A percentile compares a stretch with the other conserved stretches of the same genome.
Conservation (phyloP, 2,797 vertebrate genomes). For the Gorsachius magnificus region DNA sequence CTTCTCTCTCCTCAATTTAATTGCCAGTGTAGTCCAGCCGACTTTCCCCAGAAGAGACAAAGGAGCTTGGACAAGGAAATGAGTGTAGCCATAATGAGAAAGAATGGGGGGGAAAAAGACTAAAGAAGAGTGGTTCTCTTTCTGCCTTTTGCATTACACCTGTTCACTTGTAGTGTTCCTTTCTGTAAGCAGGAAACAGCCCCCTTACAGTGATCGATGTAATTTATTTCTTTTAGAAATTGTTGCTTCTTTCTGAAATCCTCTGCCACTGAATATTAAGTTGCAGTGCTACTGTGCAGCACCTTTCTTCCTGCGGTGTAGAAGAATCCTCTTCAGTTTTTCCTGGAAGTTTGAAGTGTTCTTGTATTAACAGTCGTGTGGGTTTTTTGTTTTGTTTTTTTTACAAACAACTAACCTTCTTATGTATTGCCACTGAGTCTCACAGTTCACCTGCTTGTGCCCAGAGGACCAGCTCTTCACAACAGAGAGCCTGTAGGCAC, state of each 20-base stretch:
- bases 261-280: neutral
- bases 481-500: neutral
- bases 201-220: neutral
- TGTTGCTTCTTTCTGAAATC: neutral
- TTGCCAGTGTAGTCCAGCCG: conserved; percentile 2
- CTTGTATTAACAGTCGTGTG: neutral
- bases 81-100: conserved; percentile 14
- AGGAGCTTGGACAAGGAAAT: conserved; percentile 19
- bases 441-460: neutral
- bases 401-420: neutral
- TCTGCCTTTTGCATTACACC: neutral
- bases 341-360: neutral
- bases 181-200: neutral
- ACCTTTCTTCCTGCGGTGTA: neutral
- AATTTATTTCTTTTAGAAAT: neutral
- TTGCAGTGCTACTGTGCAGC: neutral
- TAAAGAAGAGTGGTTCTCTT: neutral
- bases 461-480: neutral
- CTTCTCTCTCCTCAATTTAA: conserved; percentile 20
- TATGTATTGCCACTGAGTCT: neutral
- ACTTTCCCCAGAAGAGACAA: conserved; percentile 28
- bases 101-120: neutral
- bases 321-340: neutral
- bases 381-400: neutral
- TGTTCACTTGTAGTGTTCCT: neutral